Percentiles rank a stretch among this genome's conserved stretches.
Evolutionary conservation across 1,140 invertebrate species (phyloP).

Genomic region (Elysia chlorotica): DNA sequence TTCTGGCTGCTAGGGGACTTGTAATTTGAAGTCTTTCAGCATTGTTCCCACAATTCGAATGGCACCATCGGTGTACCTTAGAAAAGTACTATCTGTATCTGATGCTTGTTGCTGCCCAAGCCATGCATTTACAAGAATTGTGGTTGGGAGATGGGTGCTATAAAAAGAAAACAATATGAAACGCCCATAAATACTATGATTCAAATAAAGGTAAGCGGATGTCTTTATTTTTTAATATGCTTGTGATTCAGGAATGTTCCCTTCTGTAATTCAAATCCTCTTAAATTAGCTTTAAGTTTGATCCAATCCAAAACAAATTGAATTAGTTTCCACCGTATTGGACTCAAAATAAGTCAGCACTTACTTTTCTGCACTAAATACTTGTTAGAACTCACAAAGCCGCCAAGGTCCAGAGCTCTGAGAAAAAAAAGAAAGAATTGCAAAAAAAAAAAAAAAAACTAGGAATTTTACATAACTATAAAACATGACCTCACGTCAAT

Average conservation of each 20-base stretch:
- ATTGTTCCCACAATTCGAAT: too few species aligned
- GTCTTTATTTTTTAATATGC: neutral
- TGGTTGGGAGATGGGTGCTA: too few species aligned
- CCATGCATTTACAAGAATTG: too few species aligned
- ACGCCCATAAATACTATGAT: neutral
- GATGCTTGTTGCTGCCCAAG: too few species aligned
- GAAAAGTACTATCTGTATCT: too few species aligned
- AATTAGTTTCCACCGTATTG: neutral
- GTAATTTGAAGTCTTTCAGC: too few species aligned
- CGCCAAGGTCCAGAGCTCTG: slow-evolving; percentile 17
- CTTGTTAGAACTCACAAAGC: slow-evolving; percentile 11
- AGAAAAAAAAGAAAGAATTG: neutral
- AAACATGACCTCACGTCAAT: neutral
- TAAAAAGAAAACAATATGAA: too few species aligned
- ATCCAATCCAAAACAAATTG: neutral
- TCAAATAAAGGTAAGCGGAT: neutral
- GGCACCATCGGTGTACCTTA: too few species aligned
- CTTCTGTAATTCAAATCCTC: neutral
- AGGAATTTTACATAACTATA: neutral
- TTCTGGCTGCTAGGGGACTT: too few species aligned
- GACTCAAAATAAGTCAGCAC: neutral
- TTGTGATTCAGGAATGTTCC: neutral
- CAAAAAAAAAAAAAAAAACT: neutral
- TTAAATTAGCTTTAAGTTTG: neutral
- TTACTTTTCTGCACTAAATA: slow-evolving; percentile 17